These are phyloP conservation scores for Sycophila texana DNA, from an alignment of 2,888 invertebrate genomes.

Conservation along the genomic window DNA sequence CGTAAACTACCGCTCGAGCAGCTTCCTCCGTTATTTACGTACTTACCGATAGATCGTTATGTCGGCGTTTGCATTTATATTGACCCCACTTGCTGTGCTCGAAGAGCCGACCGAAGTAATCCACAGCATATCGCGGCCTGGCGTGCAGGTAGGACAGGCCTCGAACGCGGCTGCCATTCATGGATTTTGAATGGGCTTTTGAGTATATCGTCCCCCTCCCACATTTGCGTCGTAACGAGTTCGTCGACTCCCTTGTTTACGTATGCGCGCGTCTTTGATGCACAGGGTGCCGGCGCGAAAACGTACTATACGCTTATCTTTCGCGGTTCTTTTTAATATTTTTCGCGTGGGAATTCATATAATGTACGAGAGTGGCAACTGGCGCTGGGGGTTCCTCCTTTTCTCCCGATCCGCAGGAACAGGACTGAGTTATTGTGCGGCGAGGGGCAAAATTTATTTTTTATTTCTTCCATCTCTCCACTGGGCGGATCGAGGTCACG, in stretches of 20 bases:
- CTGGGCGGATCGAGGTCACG: constrained; percentile 20
- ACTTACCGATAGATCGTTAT: constrained; percentile 74
- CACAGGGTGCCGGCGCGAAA: neutral
- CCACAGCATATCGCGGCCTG: constrained; percentile 13
- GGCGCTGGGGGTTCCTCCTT: neutral
- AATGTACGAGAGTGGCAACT: neutral
- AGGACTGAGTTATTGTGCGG: constrained; percentile 35
- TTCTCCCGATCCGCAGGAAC: neutral
- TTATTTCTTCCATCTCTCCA: neutral
- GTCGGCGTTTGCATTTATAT: constrained; percentile 75
- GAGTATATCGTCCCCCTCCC: constrained; percentile 32
- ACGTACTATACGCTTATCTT: constrained; percentile 3
- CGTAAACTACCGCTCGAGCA: constrained; percentile 45
- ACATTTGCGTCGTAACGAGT: constrained; percentile 5
- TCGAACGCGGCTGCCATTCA: constrained; percentile 42
- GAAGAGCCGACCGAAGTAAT: neutral
- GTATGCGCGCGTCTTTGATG: constrained; percentile 18
- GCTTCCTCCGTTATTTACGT: constrained; percentile 69
- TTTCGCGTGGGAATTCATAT: constrained; percentile 21
- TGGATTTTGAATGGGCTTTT: constrained; percentile 55
- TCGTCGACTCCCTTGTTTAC: neutral
- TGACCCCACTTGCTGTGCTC: constrained; percentile 63
- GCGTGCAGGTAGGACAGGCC: neutral
- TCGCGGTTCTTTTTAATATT: constrained; percentile 31
- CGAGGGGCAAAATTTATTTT: constrained; percentile 24